A percentile compares a stretch with the other conserved stretches of the same genome.
These are phyloP conservation scores for Pristionchus japonicus DNA, from an alignment of 2,888 invertebrate genomes.

Conservation along the genomic window DNA sequence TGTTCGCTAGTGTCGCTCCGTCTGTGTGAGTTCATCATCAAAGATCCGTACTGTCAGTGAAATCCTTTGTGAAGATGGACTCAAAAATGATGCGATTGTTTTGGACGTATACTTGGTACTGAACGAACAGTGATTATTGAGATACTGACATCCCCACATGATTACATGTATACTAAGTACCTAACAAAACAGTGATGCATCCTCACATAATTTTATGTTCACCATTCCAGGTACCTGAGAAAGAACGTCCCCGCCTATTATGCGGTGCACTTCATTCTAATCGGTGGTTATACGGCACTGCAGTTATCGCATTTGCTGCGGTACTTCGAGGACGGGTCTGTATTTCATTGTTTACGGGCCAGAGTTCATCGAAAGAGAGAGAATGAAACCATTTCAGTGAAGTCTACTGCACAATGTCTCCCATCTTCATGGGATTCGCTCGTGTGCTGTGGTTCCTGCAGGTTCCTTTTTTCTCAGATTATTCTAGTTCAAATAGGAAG, in stretches of 20 bases:
- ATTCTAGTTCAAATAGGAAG: no score
- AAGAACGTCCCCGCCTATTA: neutral
- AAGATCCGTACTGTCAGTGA: neutral
- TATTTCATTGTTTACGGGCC: no score
- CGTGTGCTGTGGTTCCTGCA: slow-evolving; percentile 2
- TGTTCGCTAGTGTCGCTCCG: neutral
- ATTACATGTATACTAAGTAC: no score
- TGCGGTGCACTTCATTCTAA: neutral
- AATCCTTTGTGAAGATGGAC: neutral
- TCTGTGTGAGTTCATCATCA: neutral
- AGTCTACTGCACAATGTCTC: slow-evolving; percentile 11
- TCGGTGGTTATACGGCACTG: neutral
- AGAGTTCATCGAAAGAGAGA: no score
- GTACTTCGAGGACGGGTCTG: slow-evolving; percentile 24
- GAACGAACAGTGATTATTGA: no score
- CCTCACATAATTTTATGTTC: neutral
- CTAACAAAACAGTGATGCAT: neutral
- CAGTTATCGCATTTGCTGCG: neutral
- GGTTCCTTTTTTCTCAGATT: neutral
- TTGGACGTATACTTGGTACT: no score
- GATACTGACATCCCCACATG: no score
- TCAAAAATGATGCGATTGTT: no score
- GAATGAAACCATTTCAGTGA: neutral
- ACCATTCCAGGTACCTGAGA: neutral
- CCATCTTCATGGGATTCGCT: slow-evolving; percentile 14